These are phyloP conservation scores for Cryptophagus acutangulus DNA, from an alignment of 2,888 invertebrate species.

Conservation along the genomic window DNA sequence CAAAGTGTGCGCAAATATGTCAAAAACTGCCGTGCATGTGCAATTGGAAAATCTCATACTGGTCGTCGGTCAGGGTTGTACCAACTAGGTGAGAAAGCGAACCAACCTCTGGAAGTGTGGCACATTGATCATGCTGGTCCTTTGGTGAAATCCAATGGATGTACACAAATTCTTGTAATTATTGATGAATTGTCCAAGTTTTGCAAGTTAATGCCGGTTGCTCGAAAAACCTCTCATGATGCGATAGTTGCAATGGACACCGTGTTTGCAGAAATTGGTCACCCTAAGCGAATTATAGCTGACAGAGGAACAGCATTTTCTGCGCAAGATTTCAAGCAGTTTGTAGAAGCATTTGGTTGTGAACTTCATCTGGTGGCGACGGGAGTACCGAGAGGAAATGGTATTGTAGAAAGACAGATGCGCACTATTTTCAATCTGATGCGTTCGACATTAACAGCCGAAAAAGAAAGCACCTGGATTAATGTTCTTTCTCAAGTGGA, in stretches of 20 bases:
- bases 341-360: no score
- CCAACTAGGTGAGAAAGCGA: constrained; percentile 12
- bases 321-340: constrained; percentile 16
- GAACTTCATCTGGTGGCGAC: no score
- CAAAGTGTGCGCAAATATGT: no score
- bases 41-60: constrained; percentile 11
- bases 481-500: constrained; percentile 10
- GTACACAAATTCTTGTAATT: constrained; percentile 12
- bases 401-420: no score
- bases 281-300: constrained; percentile 9
- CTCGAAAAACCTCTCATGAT: constrained; percentile 20
- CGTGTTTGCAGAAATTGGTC: constrained; percentile 24
- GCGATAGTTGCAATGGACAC: constrained; percentile 18
- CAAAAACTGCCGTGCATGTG: no score
- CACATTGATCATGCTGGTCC: constrained; percentile 27
- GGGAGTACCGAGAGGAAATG: no score
- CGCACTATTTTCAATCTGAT: no score
- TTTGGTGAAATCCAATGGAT: constrained; percentile 18
- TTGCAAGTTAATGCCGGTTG: constrained; percentile 14
- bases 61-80: constrained; percentile 17
- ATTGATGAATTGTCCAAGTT: constrained; percentile 17
- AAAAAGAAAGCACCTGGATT: no score
- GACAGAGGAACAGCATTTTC: constrained; percentile 14
- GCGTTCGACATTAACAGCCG: no score
- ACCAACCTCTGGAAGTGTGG: constrained; percentile 15